These are phyloP conservation scores for Synanthedon vespiformis DNA, from an alignment of 2,888 invertebrate genomes.

Conservation along the genomic window DNA sequence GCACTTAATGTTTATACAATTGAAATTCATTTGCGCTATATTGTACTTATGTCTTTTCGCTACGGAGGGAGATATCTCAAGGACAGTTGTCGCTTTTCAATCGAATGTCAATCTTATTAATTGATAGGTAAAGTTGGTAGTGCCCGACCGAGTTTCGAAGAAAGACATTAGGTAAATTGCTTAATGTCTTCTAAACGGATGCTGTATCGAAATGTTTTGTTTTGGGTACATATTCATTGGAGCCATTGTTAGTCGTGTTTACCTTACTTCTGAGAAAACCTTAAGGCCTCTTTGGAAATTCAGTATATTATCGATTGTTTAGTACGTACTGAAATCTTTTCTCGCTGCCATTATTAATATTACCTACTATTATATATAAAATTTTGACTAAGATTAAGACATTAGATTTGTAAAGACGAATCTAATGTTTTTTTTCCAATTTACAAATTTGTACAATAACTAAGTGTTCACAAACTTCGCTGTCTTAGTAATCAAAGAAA, in stretches of 20 bases:
- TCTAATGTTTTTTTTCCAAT: no score
- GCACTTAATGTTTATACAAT: background rate
- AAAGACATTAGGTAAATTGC: conserved; percentile 56
- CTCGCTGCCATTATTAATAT: no score
- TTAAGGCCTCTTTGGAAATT: no score
- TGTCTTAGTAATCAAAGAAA: no score
- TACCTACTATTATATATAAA: no score
- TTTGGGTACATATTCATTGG: conserved; percentile 14
- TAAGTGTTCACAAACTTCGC: no score
- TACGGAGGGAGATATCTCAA: conserved; percentile 4
- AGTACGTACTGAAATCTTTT: no score
- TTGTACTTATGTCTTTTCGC: background rate
- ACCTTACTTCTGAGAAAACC: background rate
- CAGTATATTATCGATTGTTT: no score
- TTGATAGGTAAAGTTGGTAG: conserved; percentile 19
- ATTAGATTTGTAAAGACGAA: no score
- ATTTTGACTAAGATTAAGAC: no score
- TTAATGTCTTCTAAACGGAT: conserved; percentile 56
- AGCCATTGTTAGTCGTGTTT: background rate
- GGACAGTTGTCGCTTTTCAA: conserved; percentile 6
- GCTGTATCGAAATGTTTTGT: conserved; percentile 47
- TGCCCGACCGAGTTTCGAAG: conserved; percentile 13
- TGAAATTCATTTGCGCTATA: background rate
- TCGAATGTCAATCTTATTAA: conserved; percentile 37
- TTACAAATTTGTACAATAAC: no score